Base-by-base conservation (phyloP, 2,888 invertebrate species). In the Synanthedon myopaeformis region DNA sequence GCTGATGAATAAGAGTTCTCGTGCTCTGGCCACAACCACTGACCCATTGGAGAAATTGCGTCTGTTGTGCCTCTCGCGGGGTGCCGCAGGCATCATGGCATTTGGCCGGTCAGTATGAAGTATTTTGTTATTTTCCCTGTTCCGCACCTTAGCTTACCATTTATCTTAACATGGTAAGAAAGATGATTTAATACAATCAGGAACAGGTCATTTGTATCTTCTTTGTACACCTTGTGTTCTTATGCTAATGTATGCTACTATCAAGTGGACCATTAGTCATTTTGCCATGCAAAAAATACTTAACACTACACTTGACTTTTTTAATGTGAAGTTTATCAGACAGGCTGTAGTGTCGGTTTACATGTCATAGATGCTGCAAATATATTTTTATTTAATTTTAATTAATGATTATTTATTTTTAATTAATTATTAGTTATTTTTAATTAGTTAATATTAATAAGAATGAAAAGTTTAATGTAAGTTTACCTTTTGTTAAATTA, bases 71-170 rank as follows among this genome's bases (percentile, higher is more conserved):
- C 88, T 97, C 53, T 89, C 93, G 1, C 89, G 97, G 57, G 98
- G 98, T 17, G 93, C 96, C 35, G 91, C 91, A 28, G 97, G 97
- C 53, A 96, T 98, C 71, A 89, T 97, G 66, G 95, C 94, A 1
- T 84, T 98, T 51, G 94, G 94, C 66, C 93, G 96, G 94, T 95
- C 53, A 13, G 61, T 53, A 12, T 45, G 45, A 45, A 35, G 35
- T 10, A 35, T 35, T 23, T 23, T 35, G 14, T 35, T 35, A 10
- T 35, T 35, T 35, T 35, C 5, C 23, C 12, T 42, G 42, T 42
- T 4, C 3, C 42, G 4, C 42, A 42, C 45, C 45, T 12, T 35
- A 35, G 35, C 35, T 23, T 23, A 23, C 23, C 23, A 35, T 35
- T 35, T 35, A 10, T 35, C 35, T 35, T 28, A 28, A 5, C 28